A percentile compares a stretch with the other conserved stretches of the same genome.
Evolutionary conservation across 2,113 vertebrate species (phyloP).

Genomic region (Actinemys pallida): DNA sequence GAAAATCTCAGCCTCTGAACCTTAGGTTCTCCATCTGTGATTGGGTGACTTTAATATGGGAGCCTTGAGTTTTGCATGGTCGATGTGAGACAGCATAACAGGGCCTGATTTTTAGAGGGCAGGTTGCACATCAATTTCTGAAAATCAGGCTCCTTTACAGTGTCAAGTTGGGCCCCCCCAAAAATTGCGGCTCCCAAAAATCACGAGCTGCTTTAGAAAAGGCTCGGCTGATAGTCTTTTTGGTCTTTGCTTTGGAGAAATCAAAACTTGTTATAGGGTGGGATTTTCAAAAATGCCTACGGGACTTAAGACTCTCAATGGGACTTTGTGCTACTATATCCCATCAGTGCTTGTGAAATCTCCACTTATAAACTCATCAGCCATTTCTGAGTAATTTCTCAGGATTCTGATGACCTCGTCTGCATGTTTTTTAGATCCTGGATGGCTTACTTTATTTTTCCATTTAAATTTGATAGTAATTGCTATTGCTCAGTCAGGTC

Average conservation of each 20-base stretch:
- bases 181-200: neutral
- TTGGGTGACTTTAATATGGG: neutral
- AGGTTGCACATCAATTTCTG: neutral
- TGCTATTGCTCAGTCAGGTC: conserved; percentile 36
- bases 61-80: neutral
- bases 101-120: neutral
- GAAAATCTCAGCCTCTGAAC: neutral
- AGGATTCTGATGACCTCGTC: neutral
- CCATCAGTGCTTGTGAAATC: neutral
- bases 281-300: neutral
- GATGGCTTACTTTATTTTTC: conserved; percentile 39
- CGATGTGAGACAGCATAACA: neutral
- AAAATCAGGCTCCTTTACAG: neutral
- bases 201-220: neutral
- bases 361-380: neutral
- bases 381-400: conserved; percentile 31
- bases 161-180: neutral
- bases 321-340: conserved; percentile 10
- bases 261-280: neutral
- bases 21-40: neutral
- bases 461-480: conserved; percentile 40
- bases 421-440: conserved; percentile 44
- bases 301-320: neutral
- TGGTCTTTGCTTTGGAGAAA: neutral
- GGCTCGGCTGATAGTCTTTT: neutral